Conservation (phyloP, 1,140 invertebrate genomes). For the Tetranychus urticae region DNA sequence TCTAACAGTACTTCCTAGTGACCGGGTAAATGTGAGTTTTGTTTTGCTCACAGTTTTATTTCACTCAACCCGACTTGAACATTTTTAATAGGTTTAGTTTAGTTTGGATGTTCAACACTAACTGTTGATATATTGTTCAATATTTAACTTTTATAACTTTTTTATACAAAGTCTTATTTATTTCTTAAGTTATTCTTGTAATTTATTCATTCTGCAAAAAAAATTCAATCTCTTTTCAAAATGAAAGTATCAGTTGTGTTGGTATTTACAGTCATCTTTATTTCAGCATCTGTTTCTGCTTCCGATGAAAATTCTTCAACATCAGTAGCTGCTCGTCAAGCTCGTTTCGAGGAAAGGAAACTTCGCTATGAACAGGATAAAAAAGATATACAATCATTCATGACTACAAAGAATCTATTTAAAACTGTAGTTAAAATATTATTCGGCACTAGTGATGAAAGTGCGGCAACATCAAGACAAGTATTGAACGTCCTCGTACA, state of each 20-base stretch:
- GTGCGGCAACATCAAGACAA: constrained; percentile 15
- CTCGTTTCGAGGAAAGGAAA: neutral
- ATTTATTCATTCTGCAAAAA: too few relatives aligned
- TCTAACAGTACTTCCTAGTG: too few relatives aligned
- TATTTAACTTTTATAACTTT: too few relatives aligned
- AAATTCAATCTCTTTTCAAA: too few relatives aligned
- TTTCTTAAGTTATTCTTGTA: too few relatives aligned
- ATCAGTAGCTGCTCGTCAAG: neutral
- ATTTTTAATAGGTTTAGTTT: too few relatives aligned
- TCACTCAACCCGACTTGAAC: too few relatives aligned
- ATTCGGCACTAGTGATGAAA: constrained; percentile 16
- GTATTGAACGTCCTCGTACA: constrained; percentile 15
- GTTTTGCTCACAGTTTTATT: too few relatives aligned
- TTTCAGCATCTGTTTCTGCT: neutral
- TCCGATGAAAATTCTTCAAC: neutral
- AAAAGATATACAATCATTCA: constrained; percentile 14
- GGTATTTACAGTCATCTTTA: neutral
- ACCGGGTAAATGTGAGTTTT: too few relatives aligned
- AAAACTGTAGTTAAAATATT: constrained; percentile 15
- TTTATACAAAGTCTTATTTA: too few relatives aligned
- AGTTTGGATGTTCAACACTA: too few relatives aligned
- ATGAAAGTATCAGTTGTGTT: neutral
- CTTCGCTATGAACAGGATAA: constrained; percentile 7
- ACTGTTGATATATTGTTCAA: too few relatives aligned
- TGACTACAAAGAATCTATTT: constrained; percentile 15